A percentile compares a stretch with the other conserved stretches of the same genome.
phyloP scores from a whole-genome alignment of 2,113 vertebrate species.

The Mastomys natalensis region DNA sequence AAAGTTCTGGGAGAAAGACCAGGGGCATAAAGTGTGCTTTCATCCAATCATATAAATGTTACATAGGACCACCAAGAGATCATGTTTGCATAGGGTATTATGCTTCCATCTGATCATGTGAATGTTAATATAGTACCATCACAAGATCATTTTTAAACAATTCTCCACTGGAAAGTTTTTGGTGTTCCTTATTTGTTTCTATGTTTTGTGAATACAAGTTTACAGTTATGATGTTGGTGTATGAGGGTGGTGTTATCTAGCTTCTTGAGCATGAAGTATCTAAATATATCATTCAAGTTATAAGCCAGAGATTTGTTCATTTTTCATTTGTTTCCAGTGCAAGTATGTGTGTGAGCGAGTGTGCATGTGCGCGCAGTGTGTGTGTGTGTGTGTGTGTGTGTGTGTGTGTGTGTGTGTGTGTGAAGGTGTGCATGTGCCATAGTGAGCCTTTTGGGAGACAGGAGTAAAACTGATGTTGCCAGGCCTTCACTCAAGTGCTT shows the following conservation, averaged over 20 bases:
- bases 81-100: neutral
- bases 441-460: neutral
- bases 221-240: neutral
- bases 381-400: neutral
- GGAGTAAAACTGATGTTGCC: neutral
- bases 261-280: neutral
- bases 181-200: neutral
- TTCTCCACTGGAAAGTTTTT: neutral
- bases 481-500: neutral
- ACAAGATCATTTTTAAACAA: neutral
- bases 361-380: neutral
- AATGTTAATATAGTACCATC: neutral
- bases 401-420: neutral
- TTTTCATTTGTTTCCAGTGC: neutral
- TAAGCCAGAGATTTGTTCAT: neutral
- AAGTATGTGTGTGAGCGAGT: neutral
- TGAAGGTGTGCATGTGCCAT: neutral
- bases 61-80: neutral
- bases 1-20: neutral
- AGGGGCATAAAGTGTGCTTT: neutral
- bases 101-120: neutral
- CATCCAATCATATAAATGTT: neutral
- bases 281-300: constrained; percentile 3
- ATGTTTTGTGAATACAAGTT: neutral
- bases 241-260: neutral